Evolutionary conservation across 1,140 invertebrate genomes (phyloP).

Genomic region (Acromyrmex charruanus): DNA sequence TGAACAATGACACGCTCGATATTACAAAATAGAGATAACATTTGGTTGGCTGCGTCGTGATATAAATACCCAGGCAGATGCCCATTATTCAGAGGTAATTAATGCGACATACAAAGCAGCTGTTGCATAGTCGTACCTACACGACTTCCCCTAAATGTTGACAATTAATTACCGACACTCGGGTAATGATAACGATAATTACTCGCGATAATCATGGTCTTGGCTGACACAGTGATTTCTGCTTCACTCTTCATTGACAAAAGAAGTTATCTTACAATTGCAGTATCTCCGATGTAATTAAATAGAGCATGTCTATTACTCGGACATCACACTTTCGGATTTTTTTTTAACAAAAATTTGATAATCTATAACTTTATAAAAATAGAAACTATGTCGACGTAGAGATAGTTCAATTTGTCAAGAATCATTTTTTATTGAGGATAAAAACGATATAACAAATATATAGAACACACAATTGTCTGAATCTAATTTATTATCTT

Average conservation of each 20-base stretch:
- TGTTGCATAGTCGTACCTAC: constrained; percentile 21
- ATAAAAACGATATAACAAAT: neutral
- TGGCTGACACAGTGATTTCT: neutral
- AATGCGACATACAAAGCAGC: constrained; percentile 53
- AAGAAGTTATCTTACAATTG: neutral
- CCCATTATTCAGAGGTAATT: constrained; percentile 58
- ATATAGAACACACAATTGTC: neutral
- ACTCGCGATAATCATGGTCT: constrained; percentile 45
- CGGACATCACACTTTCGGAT: neutral
- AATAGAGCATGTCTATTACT: neutral
- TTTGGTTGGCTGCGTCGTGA: constrained; percentile 20
- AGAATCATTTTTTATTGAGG: constrained; percentile 1
- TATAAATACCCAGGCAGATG: constrained; percentile 52
- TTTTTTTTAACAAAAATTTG: constrained; percentile 1
- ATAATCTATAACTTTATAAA: constrained; percentile 11
- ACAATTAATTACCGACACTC: constrained; percentile 60
- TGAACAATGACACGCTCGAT: constrained; percentile 29
- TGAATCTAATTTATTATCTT: neutral
- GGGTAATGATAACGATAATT: constrained; percentile 46
- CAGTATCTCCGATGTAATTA: constrained; percentile 26
- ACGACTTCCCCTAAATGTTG: constrained; percentile 53
- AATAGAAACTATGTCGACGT: neutral
- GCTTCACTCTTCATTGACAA: neutral
- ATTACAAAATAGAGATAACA: constrained; percentile 54
- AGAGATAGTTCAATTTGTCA: neutral